These are phyloP conservation scores for Zeuzera pyrina DNA, from an alignment of 2,888 invertebrate species.

Conservation along the genomic window DNA sequence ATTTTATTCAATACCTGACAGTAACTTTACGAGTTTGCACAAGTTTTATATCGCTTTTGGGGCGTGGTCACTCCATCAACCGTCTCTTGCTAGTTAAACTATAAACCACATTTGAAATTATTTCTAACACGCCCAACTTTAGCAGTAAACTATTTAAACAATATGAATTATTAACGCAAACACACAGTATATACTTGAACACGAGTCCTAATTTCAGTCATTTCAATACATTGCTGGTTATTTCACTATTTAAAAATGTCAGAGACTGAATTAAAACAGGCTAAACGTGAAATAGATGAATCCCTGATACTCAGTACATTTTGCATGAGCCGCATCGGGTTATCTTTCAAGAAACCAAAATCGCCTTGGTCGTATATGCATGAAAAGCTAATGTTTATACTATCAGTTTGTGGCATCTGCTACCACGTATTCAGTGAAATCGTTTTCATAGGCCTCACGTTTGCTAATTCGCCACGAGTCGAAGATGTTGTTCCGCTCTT, in stretches of 20 bases:
- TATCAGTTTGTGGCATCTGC: constrained; percentile 43
- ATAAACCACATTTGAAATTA: constrained; percentile 22
- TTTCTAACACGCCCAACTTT: constrained; percentile 9
- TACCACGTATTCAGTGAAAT: constrained; percentile 61
- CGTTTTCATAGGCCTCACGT: constrained; percentile 46
- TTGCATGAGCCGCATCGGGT: constrained; percentile 48
- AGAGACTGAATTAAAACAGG: constrained; percentile 28
- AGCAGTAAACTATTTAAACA: constrained; percentile 1
- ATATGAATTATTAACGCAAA: too few relatives aligned
- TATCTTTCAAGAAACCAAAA: constrained; percentile 39
- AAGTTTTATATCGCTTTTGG: constrained; percentile 9
- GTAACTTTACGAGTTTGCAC: constrained; percentile 5
- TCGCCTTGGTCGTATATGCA: constrained; percentile 24
- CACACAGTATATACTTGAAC: constrained; percentile 7
- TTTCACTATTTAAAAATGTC: constrained; percentile 29
- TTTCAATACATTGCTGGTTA: neutral
- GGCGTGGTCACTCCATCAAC: constrained; percentile 21
- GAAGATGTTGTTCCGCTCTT: constrained; percentile 63
- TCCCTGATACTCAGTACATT: constrained; percentile 42
- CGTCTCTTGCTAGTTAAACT: constrained; percentile 18
- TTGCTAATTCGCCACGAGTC: constrained; percentile 52
- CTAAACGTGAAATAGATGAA: constrained; percentile 46
- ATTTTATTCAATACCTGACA: constrained; percentile 1
- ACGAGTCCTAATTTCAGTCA: neutral
- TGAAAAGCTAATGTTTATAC: constrained; percentile 40